Conservation (phyloP, 2,888 invertebrate species). For the Tiliacea aurago region DNA sequence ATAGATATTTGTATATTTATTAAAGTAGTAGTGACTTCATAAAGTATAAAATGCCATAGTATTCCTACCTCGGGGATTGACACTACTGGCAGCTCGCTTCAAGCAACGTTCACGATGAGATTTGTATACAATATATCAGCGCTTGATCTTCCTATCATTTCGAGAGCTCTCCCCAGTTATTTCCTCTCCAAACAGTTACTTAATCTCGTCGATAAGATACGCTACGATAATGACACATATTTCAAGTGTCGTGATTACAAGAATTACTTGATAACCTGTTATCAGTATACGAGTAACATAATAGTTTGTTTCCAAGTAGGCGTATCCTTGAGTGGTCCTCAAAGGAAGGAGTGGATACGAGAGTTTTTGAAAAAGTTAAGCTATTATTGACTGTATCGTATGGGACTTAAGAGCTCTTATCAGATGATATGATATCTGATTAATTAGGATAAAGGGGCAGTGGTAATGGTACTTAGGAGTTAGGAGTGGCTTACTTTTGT, state of each 20-base stretch:
- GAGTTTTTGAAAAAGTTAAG: neutral
- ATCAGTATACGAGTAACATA: conserved; percentile 5
- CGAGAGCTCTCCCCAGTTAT: conserved; percentile 3
- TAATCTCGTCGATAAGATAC: conserved; percentile 41
- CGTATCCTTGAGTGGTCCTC: conserved; percentile 7
- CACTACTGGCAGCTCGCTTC: too few species aligned
- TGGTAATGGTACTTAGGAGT: neutral
- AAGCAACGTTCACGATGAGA: neutral
- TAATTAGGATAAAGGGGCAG: neutral
- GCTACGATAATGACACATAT: conserved; percentile 13
- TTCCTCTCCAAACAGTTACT: conserved; percentile 21
- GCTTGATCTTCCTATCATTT: conserved; percentile 20
- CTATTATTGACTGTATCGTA: neutral
- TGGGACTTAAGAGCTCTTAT: neutral
- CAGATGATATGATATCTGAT: neutral
- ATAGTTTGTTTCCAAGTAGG: conserved; percentile 2
- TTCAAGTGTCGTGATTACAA: conserved; percentile 40
- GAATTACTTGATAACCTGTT: conserved; percentile 30
- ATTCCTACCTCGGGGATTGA: too few species aligned
- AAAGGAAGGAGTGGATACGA: neutral
- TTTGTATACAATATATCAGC: neutral
- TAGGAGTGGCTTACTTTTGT: conserved; percentile 12
- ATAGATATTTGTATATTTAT: too few species aligned
- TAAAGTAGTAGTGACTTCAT: too few species aligned
- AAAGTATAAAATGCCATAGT: too few species aligned